Evolutionary conservation across 1,140 invertebrate genomes (phyloP), one percentile per base, ranked within the genome.

Genomic region (Zelostemma sp.): DNA sequence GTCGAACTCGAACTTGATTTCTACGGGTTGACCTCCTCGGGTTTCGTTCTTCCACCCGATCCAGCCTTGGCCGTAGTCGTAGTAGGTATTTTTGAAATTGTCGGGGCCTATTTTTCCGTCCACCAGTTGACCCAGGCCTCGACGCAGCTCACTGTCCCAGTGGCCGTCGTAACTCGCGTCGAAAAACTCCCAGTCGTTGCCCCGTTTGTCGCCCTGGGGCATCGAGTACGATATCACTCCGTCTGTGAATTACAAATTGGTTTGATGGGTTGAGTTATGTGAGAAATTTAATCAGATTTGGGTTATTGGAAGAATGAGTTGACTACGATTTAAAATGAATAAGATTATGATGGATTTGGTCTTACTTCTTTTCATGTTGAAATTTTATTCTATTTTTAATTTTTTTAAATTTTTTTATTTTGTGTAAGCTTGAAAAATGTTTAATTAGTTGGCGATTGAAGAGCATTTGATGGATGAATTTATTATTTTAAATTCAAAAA

Each of bases 21-120:
- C 91, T 5, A 93, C 87, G 0, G 91, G 88, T 62, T 88, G 87
- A 6, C 87, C 87, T 11, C 84, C 80, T n/a, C 90, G 87, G 0
- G 88, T 88, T 69, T 95, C 93, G 83, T 95, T 95, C 63, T 90
- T 89, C 95, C 95, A 97, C 1, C 95, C 95, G n/a, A 97, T 92
- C 95, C 95, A 97, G 16, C 92, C 91, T 77, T 92, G 91, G 9
- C 83, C 86, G 35, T 90, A 88, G 45, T 86, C 86, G 56, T 88
- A 86, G 45, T 87, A 88, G 53, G 89, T 89, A 53, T 88, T 84
- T 78, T 92, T 92, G 80, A 93, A 94, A 80, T 93, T 91, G 61
- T 91, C 89, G 1, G 88, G 87, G 0, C 92, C 92, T 6, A 86
- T 81, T 69, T 85, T 87, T 11, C 92, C 92, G 77, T 94, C 93